Percentiles rank a stretch among this genome's conserved stretches.
phyloP scores from a whole-genome alignment of 2,888 invertebrate species.

The Macrosiphum euphorbiae region DNA sequence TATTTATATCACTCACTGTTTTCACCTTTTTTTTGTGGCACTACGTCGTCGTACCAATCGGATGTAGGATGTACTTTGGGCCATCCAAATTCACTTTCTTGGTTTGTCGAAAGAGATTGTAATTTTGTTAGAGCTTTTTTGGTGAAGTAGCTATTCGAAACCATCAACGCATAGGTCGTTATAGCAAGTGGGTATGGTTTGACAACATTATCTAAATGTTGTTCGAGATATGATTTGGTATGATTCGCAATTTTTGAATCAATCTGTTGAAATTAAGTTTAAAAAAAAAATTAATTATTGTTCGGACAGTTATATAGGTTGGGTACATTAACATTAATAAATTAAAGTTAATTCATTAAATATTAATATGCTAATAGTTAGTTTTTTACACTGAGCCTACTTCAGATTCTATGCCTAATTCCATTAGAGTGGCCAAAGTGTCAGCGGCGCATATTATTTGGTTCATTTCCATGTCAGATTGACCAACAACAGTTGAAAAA shows the following conservation, averaged over 20 bases:
- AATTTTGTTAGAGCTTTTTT: constrained; percentile 75
- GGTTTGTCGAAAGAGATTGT: constrained; percentile 76
- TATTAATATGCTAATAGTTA: background rate
- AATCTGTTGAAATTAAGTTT: constrained; percentile 17
- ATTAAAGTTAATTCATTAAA: background rate
- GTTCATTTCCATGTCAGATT: constrained; percentile 71
- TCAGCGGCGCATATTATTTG: constrained; percentile 77
- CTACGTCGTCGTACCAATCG: constrained; percentile 74
- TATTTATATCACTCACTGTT: constrained; percentile 17
- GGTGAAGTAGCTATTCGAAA: constrained; percentile 74
- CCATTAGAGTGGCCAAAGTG: constrained; percentile 75
- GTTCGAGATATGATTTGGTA: constrained; percentile 70
- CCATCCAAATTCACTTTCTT: constrained; percentile 80
- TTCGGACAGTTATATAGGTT: background rate
- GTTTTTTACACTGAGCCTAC: constrained; percentile 68
- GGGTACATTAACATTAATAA: background rate
- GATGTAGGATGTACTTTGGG: constrained; percentile 75
- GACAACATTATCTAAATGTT: constrained; percentile 73
- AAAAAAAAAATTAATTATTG: background rate
- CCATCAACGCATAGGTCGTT: constrained; percentile 75
- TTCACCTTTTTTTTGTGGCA: constrained; percentile 48
- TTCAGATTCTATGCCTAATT: constrained; percentile 76
- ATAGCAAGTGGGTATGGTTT: constrained; percentile 76
- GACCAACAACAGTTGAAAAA: constrained; percentile 74
- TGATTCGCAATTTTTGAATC: constrained; percentile 72